Base-by-base conservation (phyloP, 2,888 invertebrate species). In the Thymelicus sylvestris region DNA sequence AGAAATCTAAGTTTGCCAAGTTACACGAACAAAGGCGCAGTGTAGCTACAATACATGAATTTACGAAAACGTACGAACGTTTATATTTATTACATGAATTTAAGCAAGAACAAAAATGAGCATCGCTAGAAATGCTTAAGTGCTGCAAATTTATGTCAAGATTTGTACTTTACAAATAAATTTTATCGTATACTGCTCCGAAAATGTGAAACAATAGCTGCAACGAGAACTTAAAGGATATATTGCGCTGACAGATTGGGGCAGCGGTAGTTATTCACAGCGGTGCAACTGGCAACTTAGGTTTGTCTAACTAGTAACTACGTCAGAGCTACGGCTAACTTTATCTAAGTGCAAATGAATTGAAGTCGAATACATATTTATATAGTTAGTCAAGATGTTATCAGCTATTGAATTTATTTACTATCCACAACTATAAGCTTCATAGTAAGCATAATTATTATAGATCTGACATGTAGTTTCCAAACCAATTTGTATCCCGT, bases 161-260 rank as follows among this genome's bases (percentile, higher is more conserved):
- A 57, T 57, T 57, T 57, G 38, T 57, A 57, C 31, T 47, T 66
- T 59, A 59, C 59, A 66, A 48, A 63, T 57, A 68, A 63, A 68
- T 15, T 38, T 24, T 31, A 63, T 57, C 55, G 55, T 47, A 52
- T 38, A 13, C 55, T 63, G 47, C 44, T 47, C 63, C 6, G 63
- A 48, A 15, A 69, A 59, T 59, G 19, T 52, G 41, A 65, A 69
- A 69, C 69, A 69, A 69, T 69, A 64, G 69, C 59, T 50, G 39
- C 69, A 69, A 39, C 57, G 63, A 39, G 64, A 70, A 70, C 69
- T 70, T 62, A 60, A 64, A 70, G 63, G 69, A 70, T 70, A 69
- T 69, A 70, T 65, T 65, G 69, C 41, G 69, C 69, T 70, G 69
- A 70, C 69, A 70, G 69, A 70, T 65, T 70, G 69, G 64, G 64